Evolutionary conservation across 1,140 invertebrate genomes (phyloP).

Genomic region (Dryas iulia): DNA sequence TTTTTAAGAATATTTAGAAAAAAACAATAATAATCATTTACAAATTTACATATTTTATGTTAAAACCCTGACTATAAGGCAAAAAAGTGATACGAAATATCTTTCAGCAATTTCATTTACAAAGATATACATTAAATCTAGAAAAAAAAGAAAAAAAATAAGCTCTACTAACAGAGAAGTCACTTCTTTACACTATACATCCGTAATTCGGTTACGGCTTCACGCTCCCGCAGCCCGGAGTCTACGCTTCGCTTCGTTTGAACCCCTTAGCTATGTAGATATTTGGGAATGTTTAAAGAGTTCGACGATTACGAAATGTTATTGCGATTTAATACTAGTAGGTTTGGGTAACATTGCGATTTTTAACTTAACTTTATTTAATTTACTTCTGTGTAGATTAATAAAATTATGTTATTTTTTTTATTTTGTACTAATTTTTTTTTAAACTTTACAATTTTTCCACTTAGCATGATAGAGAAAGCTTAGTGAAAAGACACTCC

Average conservation of each 20-base stretch:
- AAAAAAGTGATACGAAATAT: no score
- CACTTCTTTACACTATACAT: conserved; percentile 24
- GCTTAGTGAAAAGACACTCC: no score
- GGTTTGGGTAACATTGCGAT: conserved; percentile 3
- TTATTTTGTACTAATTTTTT: no score
- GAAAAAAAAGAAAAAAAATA: no score
- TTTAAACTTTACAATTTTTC: no score
- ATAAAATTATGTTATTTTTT: no score
- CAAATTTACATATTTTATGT: background rate
- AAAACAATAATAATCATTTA: no score
- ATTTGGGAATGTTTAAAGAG: conserved; percentile 61
- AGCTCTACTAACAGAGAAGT: background rate
- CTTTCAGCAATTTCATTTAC: no score
- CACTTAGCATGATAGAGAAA: no score
- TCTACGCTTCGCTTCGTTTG: conserved; percentile 58
- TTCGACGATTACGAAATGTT: conserved; percentile 46
- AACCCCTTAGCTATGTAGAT: conserved; percentile 49
- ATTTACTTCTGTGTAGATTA: background rate
- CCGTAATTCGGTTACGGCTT: conserved; percentile 51
- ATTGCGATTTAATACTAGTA: conserved; percentile 21
- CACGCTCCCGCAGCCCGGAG: conserved; percentile 50
- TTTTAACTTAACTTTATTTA: background rate
- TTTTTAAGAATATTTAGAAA: no score
- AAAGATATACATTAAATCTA: no score
- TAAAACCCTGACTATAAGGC: background rate